A percentile compares a stretch with the other conserved stretches of the same genome.
Evolutionary conservation across 2,113 vertebrate species (phyloP).

Genomic region (Pipra filicauda): DNA sequence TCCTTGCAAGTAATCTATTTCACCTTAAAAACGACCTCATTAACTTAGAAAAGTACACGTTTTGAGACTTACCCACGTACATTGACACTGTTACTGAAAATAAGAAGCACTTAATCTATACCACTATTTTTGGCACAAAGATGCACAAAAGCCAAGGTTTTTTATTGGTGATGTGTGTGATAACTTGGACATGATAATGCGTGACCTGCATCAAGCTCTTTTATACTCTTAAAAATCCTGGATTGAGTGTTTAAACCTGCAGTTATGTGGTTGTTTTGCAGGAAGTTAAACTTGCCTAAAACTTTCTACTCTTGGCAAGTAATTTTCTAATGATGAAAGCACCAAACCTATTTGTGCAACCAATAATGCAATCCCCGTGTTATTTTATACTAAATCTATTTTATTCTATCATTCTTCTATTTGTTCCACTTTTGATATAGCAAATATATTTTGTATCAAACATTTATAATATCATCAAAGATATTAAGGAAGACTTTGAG

Average conservation of each 20-base stretch:
- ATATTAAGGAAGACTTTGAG: background rate
- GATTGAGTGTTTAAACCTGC: background rate
- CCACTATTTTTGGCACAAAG: background rate
- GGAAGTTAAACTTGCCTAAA: background rate
- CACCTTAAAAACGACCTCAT: conserved; percentile 19
- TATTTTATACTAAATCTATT: conserved; percentile 6
- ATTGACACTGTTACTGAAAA: background rate
- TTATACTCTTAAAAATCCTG: background rate
- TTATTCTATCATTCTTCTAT: background rate
- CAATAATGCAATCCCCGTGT: background rate
- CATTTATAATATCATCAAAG: background rate
- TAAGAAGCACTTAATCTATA: background rate
- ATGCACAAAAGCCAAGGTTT: background rate
- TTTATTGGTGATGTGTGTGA: background rate
- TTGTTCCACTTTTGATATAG: background rate
- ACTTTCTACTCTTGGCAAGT: background rate
- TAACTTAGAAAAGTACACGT: background rate
- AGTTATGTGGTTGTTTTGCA: background rate
- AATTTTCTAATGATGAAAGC: conserved; percentile 1
- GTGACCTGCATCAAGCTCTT: background rate
- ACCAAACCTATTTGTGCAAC: background rate
- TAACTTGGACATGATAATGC: background rate
- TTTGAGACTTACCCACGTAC: background rate
- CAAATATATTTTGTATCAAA: background rate
- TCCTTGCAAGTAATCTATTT: conserved; percentile 25